phyloP scores from a whole-genome alignment of 2,113 vertebrate genomes.

The Aplodontia rufa region DNA sequence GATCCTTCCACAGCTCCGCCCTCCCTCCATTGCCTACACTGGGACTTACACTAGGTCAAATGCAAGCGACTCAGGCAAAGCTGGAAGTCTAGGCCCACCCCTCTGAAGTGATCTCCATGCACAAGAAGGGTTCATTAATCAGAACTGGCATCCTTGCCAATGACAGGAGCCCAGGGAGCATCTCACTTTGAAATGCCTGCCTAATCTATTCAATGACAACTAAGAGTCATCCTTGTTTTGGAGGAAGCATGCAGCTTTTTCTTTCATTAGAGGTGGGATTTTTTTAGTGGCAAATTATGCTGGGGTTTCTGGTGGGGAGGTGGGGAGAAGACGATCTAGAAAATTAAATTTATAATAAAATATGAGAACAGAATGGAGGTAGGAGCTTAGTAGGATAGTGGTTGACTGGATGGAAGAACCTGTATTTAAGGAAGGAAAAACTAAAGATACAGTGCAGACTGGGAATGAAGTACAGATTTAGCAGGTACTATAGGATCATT shows the following conservation, averaged over 20 bases:
- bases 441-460: neutral
- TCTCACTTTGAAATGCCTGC: neutral
- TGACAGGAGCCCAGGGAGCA: neutral
- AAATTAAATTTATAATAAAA: slow-evolving; percentile 16
- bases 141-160: neutral
- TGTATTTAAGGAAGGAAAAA: neutral
- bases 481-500: neutral
- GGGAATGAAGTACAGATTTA: neutral
- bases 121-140: neutral
- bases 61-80: neutral
- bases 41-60: neutral
- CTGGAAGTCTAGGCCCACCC: neutral
- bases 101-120: neutral
- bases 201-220: neutral
- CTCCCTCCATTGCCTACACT: neutral
- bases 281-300: neutral
- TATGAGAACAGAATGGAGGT: neutral
- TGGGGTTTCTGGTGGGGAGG: no score
- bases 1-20: neutral
- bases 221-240: neutral
- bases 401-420: neutral
- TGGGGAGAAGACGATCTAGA: rapidly evolving
- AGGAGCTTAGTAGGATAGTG: neutral
- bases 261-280: neutral
- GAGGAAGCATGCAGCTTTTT: neutral